Conservation (phyloP, 2,888 invertebrate species). For the Andrena bucephala region DNA sequence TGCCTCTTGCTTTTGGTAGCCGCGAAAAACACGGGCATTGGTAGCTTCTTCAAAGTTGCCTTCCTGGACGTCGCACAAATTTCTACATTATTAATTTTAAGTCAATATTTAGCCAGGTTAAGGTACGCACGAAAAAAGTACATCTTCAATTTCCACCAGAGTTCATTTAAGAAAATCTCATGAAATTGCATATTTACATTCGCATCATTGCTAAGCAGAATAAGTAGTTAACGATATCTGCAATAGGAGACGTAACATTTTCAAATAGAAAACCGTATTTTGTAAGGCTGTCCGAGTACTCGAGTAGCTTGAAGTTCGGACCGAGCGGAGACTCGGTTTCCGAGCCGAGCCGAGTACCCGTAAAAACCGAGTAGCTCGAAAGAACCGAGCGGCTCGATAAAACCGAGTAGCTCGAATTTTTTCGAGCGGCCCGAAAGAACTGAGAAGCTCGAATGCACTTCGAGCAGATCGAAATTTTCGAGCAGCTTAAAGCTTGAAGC, state of each 20-base stretch:
- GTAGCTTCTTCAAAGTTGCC: not conserved
- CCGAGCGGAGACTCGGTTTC: no score
- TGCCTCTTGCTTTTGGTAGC: not conserved
- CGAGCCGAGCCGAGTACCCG: no score
- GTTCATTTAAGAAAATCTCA: not conserved
- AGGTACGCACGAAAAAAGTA: not conserved
- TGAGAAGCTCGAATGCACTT: no score
- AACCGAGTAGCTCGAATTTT: no score
- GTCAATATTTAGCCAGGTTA: slow-evolving; percentile 6
- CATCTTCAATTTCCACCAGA: not conserved
- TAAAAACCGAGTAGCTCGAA: no score
- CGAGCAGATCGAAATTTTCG: no score
- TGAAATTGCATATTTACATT: not conserved
- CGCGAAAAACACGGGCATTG: not conserved
- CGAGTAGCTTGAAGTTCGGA: no score
- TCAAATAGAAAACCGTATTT: not conserved
- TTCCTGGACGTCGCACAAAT: slow-evolving; percentile 5
- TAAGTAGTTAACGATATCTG: not conserved
- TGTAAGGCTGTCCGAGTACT: no score
- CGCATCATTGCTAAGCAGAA: not conserved
- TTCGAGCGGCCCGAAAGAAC: no score
- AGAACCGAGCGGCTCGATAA: no score
- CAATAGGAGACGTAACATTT: not conserved
- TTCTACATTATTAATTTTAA: not conserved
- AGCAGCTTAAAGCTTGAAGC: no score